These are phyloP conservation scores for Anodontia alba DNA, from an alignment of 2,888 invertebrate genomes.

Conservation along the genomic window DNA sequence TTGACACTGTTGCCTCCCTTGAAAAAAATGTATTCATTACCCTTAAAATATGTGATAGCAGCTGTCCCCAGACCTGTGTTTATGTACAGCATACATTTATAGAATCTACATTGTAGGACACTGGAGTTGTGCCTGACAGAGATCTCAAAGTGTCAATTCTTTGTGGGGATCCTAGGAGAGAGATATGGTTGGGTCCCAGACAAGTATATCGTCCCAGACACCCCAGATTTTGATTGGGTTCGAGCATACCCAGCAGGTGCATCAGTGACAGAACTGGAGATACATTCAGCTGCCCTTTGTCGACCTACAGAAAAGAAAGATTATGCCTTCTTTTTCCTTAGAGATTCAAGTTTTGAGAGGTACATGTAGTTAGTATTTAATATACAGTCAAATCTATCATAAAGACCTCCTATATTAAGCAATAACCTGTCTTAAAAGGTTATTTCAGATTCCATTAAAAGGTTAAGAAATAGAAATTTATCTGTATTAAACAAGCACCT, in stretches of 20 bases:
- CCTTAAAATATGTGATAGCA: too few species aligned
- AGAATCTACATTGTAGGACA: too few species aligned
- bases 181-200: slow-evolving; percentile 84
- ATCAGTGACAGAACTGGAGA: slow-evolving; percentile 85
- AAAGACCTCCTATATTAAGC: too few species aligned
- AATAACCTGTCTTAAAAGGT: too few species aligned
- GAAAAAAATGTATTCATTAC: too few species aligned
- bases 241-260: slow-evolving; percentile 79
- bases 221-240: slow-evolving; percentile 83
- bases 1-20: too few species aligned
- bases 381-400: too few species aligned
- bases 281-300: slow-evolving; percentile 81
- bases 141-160: slow-evolving; percentile 84
- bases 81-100: too few species aligned
- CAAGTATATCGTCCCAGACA: slow-evolving; percentile 77
- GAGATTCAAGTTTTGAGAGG: slow-evolving; percentile 80
- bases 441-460: too few species aligned
- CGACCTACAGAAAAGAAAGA: slow-evolving; percentile 65
- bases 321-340: slow-evolving; percentile 84
- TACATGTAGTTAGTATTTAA: slow-evolving; percentile 58
- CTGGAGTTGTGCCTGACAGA: slow-evolving; percentile 85
- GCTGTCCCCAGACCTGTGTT: too few species aligned
- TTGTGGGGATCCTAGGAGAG: slow-evolving; percentile 85
- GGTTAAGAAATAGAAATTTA: too few species aligned
- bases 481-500: too few species aligned